Conservation (phyloP, 53 echinoderm and acorn worm species). For the Apostichopus leukothele region DNA sequence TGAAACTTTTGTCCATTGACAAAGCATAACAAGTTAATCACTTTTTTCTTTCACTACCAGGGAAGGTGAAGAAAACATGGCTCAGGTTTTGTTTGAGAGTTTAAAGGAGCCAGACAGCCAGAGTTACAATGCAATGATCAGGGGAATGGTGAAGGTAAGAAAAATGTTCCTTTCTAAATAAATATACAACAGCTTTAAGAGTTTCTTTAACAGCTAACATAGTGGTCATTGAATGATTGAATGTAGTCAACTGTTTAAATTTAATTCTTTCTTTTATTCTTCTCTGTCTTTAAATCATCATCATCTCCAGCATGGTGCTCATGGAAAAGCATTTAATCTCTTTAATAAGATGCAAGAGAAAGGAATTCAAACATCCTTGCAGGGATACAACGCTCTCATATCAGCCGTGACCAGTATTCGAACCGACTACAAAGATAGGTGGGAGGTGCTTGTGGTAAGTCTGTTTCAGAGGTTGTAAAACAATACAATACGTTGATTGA, state of each 20-base stretch:
- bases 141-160: conserved; percentile 81
- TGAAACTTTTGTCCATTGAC: background rate
- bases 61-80: conserved; percentile 67
- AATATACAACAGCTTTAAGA: too few species aligned
- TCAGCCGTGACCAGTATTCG: conserved; percentile 64
- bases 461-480: background rate
- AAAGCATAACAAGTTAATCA: too few species aligned
- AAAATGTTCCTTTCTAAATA: too few species aligned
- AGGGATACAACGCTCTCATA: conserved; percentile 84
- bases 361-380: conserved; percentile 62
- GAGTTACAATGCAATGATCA: conserved; percentile 78
- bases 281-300: background rate
- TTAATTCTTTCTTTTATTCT: background rate
- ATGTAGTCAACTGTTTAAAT: too few species aligned
- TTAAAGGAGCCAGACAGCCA: conserved; percentile 68
- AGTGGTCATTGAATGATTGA: too few species aligned
- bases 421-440: conserved; percentile 69
- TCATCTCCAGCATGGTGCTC: conserved; percentile 63
- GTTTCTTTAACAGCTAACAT: too few species aligned
- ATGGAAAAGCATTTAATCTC: conserved; percentile 71
- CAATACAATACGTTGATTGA: too few species aligned
- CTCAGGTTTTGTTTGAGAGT: conserved; percentile 67
- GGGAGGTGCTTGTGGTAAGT: conserved; percentile 83
- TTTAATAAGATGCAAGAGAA: conserved; percentile 96
- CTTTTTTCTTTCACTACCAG: conserved; percentile 23